Base-by-base conservation (phyloP, 2,888 invertebrate genomes). In the Apodemia mormo region DNA sequence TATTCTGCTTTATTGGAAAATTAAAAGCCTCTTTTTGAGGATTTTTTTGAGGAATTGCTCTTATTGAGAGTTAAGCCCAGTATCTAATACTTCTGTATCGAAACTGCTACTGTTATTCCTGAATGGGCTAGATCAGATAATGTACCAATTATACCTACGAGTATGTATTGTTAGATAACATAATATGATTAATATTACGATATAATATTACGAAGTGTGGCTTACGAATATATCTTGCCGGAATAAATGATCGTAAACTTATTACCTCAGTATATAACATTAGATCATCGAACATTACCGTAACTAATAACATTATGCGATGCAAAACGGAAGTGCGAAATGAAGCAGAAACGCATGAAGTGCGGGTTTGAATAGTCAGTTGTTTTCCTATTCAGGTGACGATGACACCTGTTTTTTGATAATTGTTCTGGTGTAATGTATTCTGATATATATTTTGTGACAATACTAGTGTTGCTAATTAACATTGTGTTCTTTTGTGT, bases 181-280 rank as follows among this genome's bases (percentile, higher is more conserved):
- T 49, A 14, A 40, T 14, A 49, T 14, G n/a, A 14, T 10, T 12
- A 12, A 45, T 22, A 22, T 22, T 22, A 22, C 22, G 4, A 12
- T 45, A 45, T 45, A 45, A 49, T 49, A 49, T 49, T 49, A 49
- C 49, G 49, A 14, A 49, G n/a, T 49, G n/a, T 49, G 14, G 33
- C 30, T 61, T 61, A 61, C 61, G 61, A 61, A 30, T 33, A 61
- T 33, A 61, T 33, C 14, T 33, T 61, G 33, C 61, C 61, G 61
- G 61, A 54, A 54, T 54, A 54, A 54, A n/a, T 54, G 22, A 30
- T 64, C 64, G 33, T 8, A 54, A 54, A 58, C 33, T 37, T 64
- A 64, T 64, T 64, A 64, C 64, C 64, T 64, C 64, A n/a, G 37
- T 64, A 64, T 58, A 58, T 64, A 64, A 64, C 64, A 64, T 64